These are phyloP conservation scores for Centropyge bicolor DNA, from an alignment of 2,797 vertebrate species.

Conservation along the genomic window DNA sequence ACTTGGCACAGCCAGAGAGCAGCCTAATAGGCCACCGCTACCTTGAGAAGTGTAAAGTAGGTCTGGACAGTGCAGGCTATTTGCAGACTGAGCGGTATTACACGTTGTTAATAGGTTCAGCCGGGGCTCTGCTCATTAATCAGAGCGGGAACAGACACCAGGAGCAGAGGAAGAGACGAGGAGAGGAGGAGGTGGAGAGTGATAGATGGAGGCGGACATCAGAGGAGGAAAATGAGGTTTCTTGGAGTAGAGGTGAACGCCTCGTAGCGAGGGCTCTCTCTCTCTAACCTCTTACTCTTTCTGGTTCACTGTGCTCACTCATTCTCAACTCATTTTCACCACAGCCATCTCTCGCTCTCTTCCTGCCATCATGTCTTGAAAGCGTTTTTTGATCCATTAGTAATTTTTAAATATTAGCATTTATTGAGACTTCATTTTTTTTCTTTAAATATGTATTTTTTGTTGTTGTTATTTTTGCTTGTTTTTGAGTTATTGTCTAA, in stretches of 20 bases:
- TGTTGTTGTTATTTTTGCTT: not conserved
- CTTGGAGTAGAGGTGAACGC: constrained; percentile 50
- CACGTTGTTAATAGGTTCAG: constrained; percentile 77
- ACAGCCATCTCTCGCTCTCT: not conserved
- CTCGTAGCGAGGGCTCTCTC: constrained; percentile 9
- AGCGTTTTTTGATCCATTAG: not conserved
- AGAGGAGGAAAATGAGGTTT: constrained; percentile 67
- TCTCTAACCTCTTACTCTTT: constrained; percentile 37
- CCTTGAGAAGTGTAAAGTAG: constrained; percentile 76
- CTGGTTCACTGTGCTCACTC: constrained; percentile 12
- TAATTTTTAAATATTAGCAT: not conserved
- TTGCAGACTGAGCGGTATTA: constrained; percentile 74
- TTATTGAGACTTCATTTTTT: not conserved
- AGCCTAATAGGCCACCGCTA: constrained; percentile 70
- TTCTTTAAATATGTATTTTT: too few relatives aligned
- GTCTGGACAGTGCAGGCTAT: constrained; percentile 72
- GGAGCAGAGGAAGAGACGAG: constrained; percentile 54
- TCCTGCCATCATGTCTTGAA: not conserved
- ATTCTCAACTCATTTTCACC: not conserved
- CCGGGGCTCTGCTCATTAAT: constrained; percentile 74
- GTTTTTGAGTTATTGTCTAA: not conserved
- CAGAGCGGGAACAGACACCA: constrained; percentile 60
- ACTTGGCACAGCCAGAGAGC: constrained; percentile 46
- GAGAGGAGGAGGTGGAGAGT: constrained; percentile 58
- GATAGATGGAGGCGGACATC: constrained; percentile 62